A percentile compares a stretch with the other conserved stretches of the same genome.
phyloP scores from a whole-genome alignment of 2,113 vertebrate species.

The Carassius carassius region DNA sequence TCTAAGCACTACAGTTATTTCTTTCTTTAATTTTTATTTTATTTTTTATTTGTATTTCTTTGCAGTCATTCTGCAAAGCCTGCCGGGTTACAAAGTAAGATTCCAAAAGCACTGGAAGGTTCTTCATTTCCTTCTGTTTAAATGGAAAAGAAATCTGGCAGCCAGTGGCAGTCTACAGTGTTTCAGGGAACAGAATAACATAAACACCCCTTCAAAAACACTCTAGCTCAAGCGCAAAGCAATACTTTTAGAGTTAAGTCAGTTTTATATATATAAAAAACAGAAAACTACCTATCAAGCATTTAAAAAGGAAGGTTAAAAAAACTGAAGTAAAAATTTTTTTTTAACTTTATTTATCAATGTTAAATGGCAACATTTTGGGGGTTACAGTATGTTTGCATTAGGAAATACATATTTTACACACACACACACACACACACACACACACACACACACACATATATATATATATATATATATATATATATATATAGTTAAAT shows the following conservation, averaged over 20 bases:
- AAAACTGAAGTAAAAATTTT: background rate
- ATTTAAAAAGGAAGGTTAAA: constrained; percentile 11
- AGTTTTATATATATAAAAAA: background rate
- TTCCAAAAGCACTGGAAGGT: constrained; percentile 34
- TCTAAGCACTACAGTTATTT: background rate
- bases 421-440: no score
- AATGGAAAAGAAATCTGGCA: constrained; percentile 55
- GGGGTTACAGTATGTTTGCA: background rate
- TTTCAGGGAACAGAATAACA: constrained; percentile 49
- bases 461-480: background rate
- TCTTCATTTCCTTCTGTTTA: constrained; percentile 57
- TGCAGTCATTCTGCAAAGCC: background rate
- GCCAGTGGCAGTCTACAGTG: constrained; percentile 26
- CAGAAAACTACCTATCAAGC: constrained; percentile 23
- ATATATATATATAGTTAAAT: background rate
- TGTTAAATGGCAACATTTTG: background rate
- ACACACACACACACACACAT: no score
- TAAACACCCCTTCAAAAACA: constrained; percentile 44
- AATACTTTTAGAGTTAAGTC: constrained; percentile 32
- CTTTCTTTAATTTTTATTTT: no score
- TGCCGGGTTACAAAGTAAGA: background rate
- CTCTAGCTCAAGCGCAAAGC: constrained; percentile 25
- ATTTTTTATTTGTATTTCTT: background rate
- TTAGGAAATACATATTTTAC: background rate
- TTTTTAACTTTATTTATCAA: no score